phyloP scores from a whole-genome alignment of 2,888 invertebrate genomes.

The Taenaris catops region DNA sequence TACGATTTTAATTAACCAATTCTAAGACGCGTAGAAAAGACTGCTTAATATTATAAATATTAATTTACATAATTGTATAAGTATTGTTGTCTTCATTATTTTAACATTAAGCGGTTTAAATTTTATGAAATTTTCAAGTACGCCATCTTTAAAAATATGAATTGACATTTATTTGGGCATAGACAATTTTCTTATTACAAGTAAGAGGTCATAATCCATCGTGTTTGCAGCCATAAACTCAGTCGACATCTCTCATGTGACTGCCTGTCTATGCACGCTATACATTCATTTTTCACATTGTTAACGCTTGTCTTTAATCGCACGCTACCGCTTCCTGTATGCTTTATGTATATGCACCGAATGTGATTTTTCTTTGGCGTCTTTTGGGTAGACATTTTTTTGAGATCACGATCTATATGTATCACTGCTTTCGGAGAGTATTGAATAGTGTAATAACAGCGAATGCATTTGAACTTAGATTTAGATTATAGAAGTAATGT shows the following conservation, averaged over 20 bases:
- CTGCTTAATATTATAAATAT: too few species aligned
- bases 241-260: conserved; percentile 77
- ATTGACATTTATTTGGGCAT: too few species aligned
- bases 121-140: too few species aligned
- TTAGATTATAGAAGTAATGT: conserved; percentile 24
- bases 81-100: too few species aligned
- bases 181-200: conserved; percentile 5
- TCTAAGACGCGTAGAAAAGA: too few species aligned
- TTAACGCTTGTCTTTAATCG: conserved; percentile 27
- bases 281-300: conserved; percentile 29
- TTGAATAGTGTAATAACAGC: conserved; percentile 1
- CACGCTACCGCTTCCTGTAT: conserved; percentile 25
- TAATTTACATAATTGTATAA: too few species aligned
- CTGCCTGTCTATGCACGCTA: conserved; percentile 61
- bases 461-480: conserved; percentile 7
- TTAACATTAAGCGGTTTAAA: too few species aligned
- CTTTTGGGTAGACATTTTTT: conserved; percentile 13
- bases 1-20: too few species aligned
- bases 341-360: conserved; percentile 20
- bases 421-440: not conserved
- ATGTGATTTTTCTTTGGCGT: conserved; percentile 14
- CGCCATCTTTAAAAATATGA: too few species aligned
- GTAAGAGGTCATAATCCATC: conserved; percentile 19
- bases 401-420: too few species aligned
- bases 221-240: conserved; percentile 36